phyloP scores from a whole-genome alignment of 37 sponge, comb jelly and placozoan genomes.

The Bolinopsis microptera region DNA sequence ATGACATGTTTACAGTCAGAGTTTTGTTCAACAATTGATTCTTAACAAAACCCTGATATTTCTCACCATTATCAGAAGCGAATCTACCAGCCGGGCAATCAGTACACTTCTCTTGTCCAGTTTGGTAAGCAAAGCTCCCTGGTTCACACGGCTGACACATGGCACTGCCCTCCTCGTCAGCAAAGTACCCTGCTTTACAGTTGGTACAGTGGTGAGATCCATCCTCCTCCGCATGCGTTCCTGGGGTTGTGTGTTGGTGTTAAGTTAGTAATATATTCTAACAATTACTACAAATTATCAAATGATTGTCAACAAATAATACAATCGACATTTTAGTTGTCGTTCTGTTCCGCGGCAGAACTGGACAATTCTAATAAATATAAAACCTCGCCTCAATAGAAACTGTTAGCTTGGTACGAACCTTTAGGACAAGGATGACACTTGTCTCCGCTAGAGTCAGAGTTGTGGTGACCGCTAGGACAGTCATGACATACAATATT shows the following conservation, averaged over 20 bases:
- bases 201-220: conserved; percentile 15
- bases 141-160: conserved; percentile 2
- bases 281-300: no score
- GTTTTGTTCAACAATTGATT: no score
- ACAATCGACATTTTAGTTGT: no score
- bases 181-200: conserved; percentile 25
- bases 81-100: conserved; percentile 1
- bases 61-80: not conserved
- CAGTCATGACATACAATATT: conserved; percentile 23
- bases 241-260: not conserved
- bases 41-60: not conserved
- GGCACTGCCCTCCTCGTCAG: not conserved
- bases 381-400: no score
- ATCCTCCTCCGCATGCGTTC: not conserved
- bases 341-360: no score
- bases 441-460: not conserved
- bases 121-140: not conserved
- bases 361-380: no score
- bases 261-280: not conserved
- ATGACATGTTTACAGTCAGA: no score
- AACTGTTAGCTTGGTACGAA: not conserved
- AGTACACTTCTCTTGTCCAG: not conserved
- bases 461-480: conserved; percentile 15
- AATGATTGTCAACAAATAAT: no score
- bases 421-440: conserved; percentile 20